Conservation (phyloP, 2,797 vertebrate species). For the Pelobates cultripes region DNA sequence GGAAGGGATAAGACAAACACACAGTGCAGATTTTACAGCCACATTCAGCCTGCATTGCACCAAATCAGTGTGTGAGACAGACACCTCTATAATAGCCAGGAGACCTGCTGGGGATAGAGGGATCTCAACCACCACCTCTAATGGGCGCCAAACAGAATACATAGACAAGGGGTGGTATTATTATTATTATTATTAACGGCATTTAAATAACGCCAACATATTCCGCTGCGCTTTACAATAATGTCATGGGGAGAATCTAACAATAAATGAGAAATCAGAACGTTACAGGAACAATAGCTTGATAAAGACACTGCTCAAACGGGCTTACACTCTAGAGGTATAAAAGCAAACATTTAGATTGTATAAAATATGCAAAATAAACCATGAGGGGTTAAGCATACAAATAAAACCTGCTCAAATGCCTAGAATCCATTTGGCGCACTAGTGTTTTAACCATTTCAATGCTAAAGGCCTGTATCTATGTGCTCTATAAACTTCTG, state of each 20-base stretch:
- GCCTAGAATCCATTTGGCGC: slow-evolving; percentile 15
- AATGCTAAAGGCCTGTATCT: slow-evolving; percentile 2
- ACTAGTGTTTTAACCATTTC: slow-evolving; percentile 18
- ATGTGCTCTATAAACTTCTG: neutral
- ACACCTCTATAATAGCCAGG: slow-evolving; percentile 9
- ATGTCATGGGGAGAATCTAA: too few species aligned
- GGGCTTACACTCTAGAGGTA: too few species aligned
- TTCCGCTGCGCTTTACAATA: too few species aligned
- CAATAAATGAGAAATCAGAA: too few species aligned
- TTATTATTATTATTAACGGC: too few species aligned
- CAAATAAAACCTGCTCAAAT: neutral
- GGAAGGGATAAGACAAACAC: neutral
- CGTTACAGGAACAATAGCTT: too few species aligned
- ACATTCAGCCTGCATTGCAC: slow-evolving; percentile 52
- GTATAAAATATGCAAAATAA: too few species aligned
- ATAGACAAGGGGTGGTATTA: neutral
- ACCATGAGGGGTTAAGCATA: neutral
- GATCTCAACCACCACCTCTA: neutral
- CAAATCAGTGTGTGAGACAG: slow-evolving; percentile 33
- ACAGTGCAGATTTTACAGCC: slow-evolving; percentile 29
- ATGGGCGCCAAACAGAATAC: neutral
- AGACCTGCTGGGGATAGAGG: neutral
- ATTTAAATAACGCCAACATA: too few species aligned
- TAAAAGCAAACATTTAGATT: too few species aligned
- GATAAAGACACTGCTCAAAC: too few species aligned